A percentile compares a stretch with the other conserved stretches of the same genome.
Evolutionary conservation across 2,113 vertebrate genomes (phyloP).

Genomic region (Coptodon rendalli): DNA sequence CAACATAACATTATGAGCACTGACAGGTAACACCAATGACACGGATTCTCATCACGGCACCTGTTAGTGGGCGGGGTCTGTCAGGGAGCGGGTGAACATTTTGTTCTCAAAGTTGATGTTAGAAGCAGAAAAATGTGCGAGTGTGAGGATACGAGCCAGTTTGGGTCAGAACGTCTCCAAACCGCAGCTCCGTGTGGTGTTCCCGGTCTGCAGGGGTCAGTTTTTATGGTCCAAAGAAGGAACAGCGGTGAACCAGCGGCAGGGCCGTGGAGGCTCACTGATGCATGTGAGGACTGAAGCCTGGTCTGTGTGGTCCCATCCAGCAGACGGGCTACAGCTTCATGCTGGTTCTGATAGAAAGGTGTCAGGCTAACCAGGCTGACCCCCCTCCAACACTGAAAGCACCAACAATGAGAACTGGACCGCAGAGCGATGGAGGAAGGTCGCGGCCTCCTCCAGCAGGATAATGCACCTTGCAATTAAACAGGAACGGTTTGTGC

Average conservation of each 20-base stretch:
- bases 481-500: not conserved
- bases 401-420: not conserved
- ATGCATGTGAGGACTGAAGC: fast-evolving
- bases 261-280: not conserved
- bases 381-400: not conserved
- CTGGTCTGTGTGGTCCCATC: not conserved
- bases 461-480: too few species aligned
- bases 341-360: not conserved
- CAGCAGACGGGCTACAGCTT: not conserved
- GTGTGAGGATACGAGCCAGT: not conserved
- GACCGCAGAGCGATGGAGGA: not conserved
- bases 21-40: not conserved
- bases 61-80: not conserved
- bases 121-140: fast-evolving
- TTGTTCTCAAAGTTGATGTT: not conserved
- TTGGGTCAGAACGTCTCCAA: not conserved
- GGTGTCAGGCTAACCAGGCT: fast-evolving
- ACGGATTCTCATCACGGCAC: not conserved
- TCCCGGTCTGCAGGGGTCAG: not conserved
- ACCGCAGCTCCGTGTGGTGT: fast-evolving
- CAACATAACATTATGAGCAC: not conserved
- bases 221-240: not conserved
- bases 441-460: not conserved
- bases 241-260: not conserved
- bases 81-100: not conserved